Percentiles rank a stretch among this genome's conserved stretches.
Conservation (phyloP, 2,888 invertebrate species). For the Leucophora obtusa region DNA sequence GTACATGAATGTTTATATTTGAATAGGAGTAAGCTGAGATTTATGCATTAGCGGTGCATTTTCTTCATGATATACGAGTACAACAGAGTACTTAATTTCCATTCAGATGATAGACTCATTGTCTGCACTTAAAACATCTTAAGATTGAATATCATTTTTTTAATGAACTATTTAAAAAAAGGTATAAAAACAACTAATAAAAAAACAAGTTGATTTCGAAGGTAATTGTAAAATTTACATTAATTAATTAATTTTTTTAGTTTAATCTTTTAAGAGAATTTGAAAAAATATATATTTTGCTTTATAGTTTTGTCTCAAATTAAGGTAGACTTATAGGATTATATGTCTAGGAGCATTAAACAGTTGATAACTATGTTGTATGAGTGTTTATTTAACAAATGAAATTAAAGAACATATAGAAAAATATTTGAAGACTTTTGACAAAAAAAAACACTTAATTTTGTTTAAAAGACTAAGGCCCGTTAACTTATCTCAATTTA, state of each 20-base stretch:
- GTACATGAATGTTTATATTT: background rate
- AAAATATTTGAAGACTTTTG: too few relatives aligned
- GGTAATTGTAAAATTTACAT: background rate
- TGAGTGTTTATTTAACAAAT: too few relatives aligned
- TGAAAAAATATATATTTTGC: background rate
- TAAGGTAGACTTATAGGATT: too few relatives aligned
- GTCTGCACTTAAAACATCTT: slow-evolving; percentile 29
- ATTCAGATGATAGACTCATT: slow-evolving; percentile 35
- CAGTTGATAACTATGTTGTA: too few relatives aligned
- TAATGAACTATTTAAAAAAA: background rate
- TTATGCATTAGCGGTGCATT: slow-evolving; percentile 29
- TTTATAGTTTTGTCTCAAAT: background rate
- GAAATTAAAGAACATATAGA: too few relatives aligned
- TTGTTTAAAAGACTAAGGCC: too few relatives aligned
- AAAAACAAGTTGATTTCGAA: background rate
- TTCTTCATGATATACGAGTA: slow-evolving; percentile 4
- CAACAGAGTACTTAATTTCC: background rate
- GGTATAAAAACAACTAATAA: background rate
- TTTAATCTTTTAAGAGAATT: background rate
- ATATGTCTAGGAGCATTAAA: too few relatives aligned
- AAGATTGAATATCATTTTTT: slow-evolving; percentile 19
- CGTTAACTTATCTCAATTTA: too few relatives aligned
- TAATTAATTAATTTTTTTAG: too few relatives aligned
- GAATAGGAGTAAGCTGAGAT: slow-evolving; percentile 20
- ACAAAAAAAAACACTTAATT: too few relatives aligned